Base-by-base conservation (phyloP, 1,140 invertebrate genomes). In the Leptestheria dahalacensis region DNA sequence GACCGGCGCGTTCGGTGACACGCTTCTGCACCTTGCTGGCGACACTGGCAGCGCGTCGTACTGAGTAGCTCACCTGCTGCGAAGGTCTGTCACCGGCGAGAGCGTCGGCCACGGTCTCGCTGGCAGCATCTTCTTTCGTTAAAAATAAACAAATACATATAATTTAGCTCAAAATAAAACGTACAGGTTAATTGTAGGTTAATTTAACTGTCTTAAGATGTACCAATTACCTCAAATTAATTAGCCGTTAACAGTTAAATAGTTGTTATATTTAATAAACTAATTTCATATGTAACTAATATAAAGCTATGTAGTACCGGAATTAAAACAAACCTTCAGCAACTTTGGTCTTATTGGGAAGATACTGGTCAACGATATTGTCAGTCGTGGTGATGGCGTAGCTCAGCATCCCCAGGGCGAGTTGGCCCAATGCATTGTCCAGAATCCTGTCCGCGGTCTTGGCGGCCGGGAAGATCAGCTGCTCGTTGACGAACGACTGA, bases 311-410 rank as follows among this genome's bases (percentile, higher is more conserved):
- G n/a, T n/a, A n/a, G n/a, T n/a, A n/a, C n/a, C n/a, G n/a, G n/a
- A n/a, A n/a, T n/a, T n/a, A n/a, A n/a, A n/a, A n/a, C n/a, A n/a
- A n/a, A n/a, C n/a, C n/a, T n/a, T n/a, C n/a, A n/a, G 6, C 33
- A 41, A 15, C 15, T 6, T 6, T 6, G 33, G 33, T 41, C 33
- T 41, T 41, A 9, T 46, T 23, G 18, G 62, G 62, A 9, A 63
- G 48, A 25, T 54, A 57, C 24, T 63, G 57, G 47, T 63, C 62
- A 26, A 63, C 59, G 52, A 25, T 61, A 15, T 61, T 24, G 28
- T 63, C 61, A 48, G 59, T 59, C n/a, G 48, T 57, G 20, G 21
- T 26, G 18, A 63, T 15, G 24, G 52, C 51, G 15, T 52, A 53
- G 12, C 54, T 25, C 2, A 62, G 52, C 0, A 50, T 54, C 20